Evolutionary conservation across 2,888 invertebrate species (phyloP).

Genomic region (Temnothorax ravouxi): DNA sequence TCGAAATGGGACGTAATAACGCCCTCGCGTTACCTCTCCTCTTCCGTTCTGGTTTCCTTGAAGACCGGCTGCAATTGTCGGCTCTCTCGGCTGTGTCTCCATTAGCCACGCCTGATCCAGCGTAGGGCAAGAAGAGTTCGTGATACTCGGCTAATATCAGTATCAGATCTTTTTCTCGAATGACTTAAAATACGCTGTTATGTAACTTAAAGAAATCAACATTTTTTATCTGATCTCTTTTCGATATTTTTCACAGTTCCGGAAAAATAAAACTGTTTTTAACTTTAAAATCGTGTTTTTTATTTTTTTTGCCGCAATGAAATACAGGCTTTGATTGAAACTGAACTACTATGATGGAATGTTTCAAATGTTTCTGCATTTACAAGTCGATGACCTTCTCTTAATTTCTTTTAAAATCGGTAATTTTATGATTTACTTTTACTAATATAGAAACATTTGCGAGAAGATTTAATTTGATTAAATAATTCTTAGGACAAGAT

Average conservation of each 20-base stretch:
- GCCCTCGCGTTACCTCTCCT: conserved; percentile 25
- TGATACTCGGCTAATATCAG: background rate
- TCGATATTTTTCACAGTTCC: background rate
- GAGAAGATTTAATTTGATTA: background rate
- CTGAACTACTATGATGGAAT: background rate
- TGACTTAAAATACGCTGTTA: background rate
- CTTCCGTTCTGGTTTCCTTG: conserved; percentile 27
- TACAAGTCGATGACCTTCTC: background rate
- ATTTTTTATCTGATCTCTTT: background rate
- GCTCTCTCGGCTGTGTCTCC: conserved; percentile 65
- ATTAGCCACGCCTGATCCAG: conserved; percentile 56
- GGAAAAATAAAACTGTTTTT: background rate
- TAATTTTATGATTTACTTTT: background rate
- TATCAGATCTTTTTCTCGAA: background rate
- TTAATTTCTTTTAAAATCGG: background rate
- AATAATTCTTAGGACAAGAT: background rate
- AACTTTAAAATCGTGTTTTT: background rate
- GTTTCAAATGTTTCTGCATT: background rate
- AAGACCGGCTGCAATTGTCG: conserved; percentile 65
- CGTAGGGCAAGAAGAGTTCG: conserved; percentile 9
- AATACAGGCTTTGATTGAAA: background rate
- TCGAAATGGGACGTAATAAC: conserved; percentile 72
- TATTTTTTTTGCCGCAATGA: background rate
- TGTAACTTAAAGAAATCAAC: background rate
- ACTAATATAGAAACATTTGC: background rate